Evolutionary conservation across 2,797 vertebrate genomes (phyloP).

Genomic region (Vipera ursinii): DNA sequence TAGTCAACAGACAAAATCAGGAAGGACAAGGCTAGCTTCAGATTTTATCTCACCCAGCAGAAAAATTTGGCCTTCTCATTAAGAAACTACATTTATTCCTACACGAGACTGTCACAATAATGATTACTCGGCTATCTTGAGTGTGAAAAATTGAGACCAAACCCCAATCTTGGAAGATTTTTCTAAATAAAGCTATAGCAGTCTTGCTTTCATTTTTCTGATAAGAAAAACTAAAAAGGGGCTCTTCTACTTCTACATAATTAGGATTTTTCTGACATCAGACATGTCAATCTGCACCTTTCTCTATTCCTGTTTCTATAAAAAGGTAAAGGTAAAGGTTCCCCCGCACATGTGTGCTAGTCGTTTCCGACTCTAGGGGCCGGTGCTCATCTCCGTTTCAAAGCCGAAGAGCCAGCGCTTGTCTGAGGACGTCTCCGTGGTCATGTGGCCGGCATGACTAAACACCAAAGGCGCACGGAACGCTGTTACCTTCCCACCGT

Average conservation of each 20-base stretch:
- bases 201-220: neutral
- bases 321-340: no score
- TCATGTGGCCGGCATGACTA: no score
- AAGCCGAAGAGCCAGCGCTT: no score
- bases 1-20: neutral
- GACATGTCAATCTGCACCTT: no score
- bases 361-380: no score
- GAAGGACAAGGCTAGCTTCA: neutral
- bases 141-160: neutral
- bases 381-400: no score
- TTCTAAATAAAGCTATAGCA: neutral
- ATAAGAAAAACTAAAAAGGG: neutral
- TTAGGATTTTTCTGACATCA: neutral
- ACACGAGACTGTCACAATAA: neutral
- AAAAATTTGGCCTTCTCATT: neutral
- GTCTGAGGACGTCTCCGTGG: no score
- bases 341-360: no score
- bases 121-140: neutral
- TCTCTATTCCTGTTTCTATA: neutral
- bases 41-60: neutral
- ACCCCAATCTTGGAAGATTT: neutral
- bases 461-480: no score
- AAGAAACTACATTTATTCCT: neutral
- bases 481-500: no score
- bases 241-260: neutral